Evolutionary conservation across 2,797 vertebrate species (phyloP).

Genomic region (Labroides dimidiatus): DNA sequence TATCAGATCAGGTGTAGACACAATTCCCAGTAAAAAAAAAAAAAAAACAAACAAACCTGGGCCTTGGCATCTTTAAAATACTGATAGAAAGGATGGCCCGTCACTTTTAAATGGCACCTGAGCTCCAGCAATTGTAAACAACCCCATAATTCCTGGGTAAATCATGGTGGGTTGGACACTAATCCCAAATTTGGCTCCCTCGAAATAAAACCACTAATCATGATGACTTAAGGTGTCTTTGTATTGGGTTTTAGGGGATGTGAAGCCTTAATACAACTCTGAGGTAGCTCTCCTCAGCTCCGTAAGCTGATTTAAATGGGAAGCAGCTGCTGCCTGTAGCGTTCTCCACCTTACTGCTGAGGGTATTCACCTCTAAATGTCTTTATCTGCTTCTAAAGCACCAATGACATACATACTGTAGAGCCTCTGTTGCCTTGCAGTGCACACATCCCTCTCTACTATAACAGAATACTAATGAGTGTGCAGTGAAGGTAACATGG

Average conservation of each 20-base stretch:
- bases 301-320: conserved; percentile 40
- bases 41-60: too few species aligned
- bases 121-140: too few species aligned
- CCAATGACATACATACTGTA: conserved; percentile 27
- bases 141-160: conserved; percentile 1
- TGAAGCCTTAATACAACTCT: conserved; percentile 28
- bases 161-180: background rate
- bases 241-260: conserved; percentile 20
- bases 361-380: conserved; percentile 46
- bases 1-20: background rate
- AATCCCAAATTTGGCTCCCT: background rate
- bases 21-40: background rate
- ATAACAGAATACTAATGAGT: conserved; percentile 51
- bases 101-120: background rate
- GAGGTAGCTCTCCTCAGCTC: conserved; percentile 21
- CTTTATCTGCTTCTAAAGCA: conserved; percentile 26
- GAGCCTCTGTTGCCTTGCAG: conserved; percentile 11
- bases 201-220: conserved; percentile 15
- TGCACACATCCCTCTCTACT: conserved; percentile 9
- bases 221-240: conserved; percentile 19
- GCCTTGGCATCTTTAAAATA: background rate
- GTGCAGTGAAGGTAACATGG: conserved; percentile 34
- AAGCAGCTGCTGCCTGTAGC: background rate
- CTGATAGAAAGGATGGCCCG: background rate
- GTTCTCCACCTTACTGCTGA: conserved; percentile 20